A percentile compares a stretch with the other conserved stretches of the same genome.
Evolutionary conservation across 2,888 invertebrate genomes (phyloP).

Genomic region (Amphimallon solstitiale): DNA sequence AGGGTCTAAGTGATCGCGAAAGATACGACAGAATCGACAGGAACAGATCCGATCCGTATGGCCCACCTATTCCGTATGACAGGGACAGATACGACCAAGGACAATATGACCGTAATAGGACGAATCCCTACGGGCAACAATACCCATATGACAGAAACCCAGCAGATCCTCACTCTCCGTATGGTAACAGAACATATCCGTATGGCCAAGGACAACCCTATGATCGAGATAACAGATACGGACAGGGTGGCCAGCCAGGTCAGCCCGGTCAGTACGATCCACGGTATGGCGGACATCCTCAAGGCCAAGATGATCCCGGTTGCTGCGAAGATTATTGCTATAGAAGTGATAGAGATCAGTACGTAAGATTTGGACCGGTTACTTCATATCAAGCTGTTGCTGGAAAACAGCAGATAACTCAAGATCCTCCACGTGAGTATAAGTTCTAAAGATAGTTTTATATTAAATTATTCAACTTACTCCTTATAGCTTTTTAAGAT

Average conservation of each 20-base stretch:
- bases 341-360: conserved; percentile 70
- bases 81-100: conserved; percentile 36
- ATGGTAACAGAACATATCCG: conserved; percentile 32
- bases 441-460: not conserved
- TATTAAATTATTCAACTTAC: too few relatives aligned
- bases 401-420: conserved; percentile 68
- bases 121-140: conserved; percentile 35
- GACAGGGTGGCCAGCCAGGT: conserved; percentile 6
- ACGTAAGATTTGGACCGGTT: conserved; percentile 76
- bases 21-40: conserved; percentile 39
- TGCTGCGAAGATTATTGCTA: conserved; percentile 71
- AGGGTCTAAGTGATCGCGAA: conserved; percentile 33
- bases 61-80: conserved; percentile 42
- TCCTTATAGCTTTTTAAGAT: too few relatives aligned
- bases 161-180: conserved; percentile 37
- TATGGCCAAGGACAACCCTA: conserved; percentile 40
- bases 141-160: conserved; percentile 37
- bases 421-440: conserved; percentile 73
- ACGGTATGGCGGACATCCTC: conserved; percentile 42
- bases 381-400: conserved; percentile 80
- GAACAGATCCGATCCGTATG: conserved; percentile 40
- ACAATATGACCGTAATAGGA: conserved; percentile 25
- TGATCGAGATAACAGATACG: conserved; percentile 39
- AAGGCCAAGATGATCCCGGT: conserved; percentile 49
- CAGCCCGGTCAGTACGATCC: conserved; percentile 8